Conservation (phyloP, 2,113 vertebrate genomes). For the Sphaerodactylus townsendi region DNA sequence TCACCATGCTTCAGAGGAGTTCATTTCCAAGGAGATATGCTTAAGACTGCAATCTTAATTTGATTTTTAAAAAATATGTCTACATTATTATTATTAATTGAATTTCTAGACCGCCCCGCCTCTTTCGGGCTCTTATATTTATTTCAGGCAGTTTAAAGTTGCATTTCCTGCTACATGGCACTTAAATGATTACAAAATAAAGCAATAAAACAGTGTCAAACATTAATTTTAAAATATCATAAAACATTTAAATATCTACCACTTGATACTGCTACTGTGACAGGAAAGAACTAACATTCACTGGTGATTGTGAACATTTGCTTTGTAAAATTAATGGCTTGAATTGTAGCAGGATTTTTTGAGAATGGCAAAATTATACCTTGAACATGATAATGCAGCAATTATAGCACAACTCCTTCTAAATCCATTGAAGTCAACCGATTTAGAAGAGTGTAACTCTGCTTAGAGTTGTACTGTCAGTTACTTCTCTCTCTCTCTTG, state of each 20-base stretch:
- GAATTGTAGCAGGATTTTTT: conserved; percentile 20
- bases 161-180: background rate
- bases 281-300: background rate
- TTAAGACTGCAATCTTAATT: background rate
- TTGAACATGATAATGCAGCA: background rate
- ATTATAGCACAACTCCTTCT: background rate
- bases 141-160: background rate
- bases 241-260: background rate
- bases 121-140: background rate
- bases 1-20: background rate
- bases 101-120: no score
- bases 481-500: no score
- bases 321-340: conserved; percentile 8
- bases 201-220: background rate
- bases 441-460: no score
- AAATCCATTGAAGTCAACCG: no score
- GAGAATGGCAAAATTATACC: background rate
- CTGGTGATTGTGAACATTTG: background rate
- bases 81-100: no score
- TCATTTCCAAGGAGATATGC: background rate
- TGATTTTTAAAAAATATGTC: no score
- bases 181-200: background rate
- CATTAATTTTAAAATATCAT: background rate
- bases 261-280: conserved; percentile 16
- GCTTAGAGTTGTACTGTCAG: no score